Conservation (phyloP, 2,797 vertebrate species). For the Rhodeus uyekii region DNA sequence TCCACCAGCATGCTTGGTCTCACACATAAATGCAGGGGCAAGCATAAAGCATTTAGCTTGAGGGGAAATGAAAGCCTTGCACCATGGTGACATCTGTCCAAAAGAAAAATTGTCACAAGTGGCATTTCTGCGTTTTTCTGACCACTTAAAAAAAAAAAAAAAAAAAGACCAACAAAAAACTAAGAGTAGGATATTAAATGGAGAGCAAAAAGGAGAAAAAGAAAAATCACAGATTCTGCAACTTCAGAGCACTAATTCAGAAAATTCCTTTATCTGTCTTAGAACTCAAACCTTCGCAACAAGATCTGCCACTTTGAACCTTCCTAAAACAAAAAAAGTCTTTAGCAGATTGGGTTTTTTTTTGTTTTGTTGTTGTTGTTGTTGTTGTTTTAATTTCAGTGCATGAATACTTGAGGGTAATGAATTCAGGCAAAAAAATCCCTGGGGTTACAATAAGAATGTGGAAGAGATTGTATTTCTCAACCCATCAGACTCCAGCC, state of each 20-base stretch:
- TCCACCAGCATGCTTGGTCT: slow-evolving; percentile 35
- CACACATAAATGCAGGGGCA: slow-evolving; percentile 57
- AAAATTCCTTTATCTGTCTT: slow-evolving; percentile 11
- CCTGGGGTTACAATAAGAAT: neutral
- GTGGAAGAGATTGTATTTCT: neutral
- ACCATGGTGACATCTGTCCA: slow-evolving; percentile 57
- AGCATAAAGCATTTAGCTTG: slow-evolving; percentile 57
- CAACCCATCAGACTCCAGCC: neutral
- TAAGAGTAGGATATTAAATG: slow-evolving; percentile 19
- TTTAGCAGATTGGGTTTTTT: no score
- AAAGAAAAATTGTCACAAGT: slow-evolving; percentile 53
- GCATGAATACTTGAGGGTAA: neutral
- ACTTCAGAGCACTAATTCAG: slow-evolving; percentile 41
- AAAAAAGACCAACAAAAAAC: slow-evolving; percentile 1
- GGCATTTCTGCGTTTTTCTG: slow-evolving; percentile 45
- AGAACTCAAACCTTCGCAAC: neutral
- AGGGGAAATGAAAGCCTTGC: slow-evolving; percentile 51
- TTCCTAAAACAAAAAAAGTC: neutral
- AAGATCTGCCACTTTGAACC: neutral
- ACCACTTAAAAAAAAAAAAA: slow-evolving; percentile 2
- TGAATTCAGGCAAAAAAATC: neutral
- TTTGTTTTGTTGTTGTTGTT: no score
- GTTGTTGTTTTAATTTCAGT: no score
- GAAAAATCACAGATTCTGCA: slow-evolving; percentile 58
- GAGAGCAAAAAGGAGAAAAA: neutral